phyloP scores from a whole-genome alignment of 2,797 vertebrate genomes.

The Picus viridis region DNA sequence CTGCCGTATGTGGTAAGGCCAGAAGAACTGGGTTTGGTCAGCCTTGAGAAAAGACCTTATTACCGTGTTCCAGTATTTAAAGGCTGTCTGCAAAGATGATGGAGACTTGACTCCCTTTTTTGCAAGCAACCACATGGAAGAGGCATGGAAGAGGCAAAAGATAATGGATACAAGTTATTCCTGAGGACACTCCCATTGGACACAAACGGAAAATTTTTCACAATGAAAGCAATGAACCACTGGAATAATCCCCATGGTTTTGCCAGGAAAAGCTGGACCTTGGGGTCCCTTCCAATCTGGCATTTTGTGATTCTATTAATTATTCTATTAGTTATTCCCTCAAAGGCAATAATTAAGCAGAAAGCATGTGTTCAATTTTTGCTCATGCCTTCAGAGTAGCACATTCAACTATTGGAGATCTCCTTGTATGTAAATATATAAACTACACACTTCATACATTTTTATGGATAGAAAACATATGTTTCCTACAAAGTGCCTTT shows the following conservation, averaged over 20 bases:
- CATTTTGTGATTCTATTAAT: not conserved
- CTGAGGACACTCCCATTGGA: not conserved
- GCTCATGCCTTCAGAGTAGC: not conserved
- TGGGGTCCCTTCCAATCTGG: not conserved
- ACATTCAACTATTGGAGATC: not conserved
- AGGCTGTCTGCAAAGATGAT: not conserved
- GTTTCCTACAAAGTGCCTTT: not conserved
- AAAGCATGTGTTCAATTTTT: not conserved
- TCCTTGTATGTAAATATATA: not conserved
- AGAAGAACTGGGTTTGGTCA: not conserved
- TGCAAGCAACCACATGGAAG: not conserved
- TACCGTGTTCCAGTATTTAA: not conserved
- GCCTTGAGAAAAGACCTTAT: not conserved
- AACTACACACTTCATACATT: not conserved
- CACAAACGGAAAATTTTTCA: not conserved
- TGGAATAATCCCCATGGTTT: not conserved
- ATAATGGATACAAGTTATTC: not conserved
- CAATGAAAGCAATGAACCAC: not conserved
- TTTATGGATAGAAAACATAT: not conserved
- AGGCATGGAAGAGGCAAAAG: not conserved
- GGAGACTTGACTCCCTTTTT: not conserved
- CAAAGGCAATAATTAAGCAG: not conserved
- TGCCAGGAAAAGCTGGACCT: not conserved
- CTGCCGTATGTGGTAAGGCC: not conserved
- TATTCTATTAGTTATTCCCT: not conserved